phyloP scores from a whole-genome alignment of 2,797 vertebrate species.

The Tauraco hartlaubi region DNA sequence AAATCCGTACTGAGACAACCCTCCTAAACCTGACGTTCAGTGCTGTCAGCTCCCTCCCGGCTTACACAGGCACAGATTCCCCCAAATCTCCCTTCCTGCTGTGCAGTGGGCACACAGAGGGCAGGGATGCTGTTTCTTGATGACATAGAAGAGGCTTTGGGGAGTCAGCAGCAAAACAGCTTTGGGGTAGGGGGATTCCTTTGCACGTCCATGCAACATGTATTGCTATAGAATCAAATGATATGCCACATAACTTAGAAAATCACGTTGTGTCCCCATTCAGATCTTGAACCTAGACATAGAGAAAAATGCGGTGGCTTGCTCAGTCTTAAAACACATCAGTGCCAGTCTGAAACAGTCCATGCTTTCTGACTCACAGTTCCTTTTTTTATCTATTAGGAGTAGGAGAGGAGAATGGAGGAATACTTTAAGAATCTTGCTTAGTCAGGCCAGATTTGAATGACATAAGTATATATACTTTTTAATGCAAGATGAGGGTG shows the following conservation, averaged over 20 bases:
- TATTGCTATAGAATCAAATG: neutral
- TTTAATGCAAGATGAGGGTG: neutral
- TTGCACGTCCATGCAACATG: neutral
- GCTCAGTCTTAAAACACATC: neutral
- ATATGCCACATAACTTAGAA: accelerated
- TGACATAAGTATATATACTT: neutral
- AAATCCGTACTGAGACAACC: neutral
- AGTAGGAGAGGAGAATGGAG: neutral
- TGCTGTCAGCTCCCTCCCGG: neutral
- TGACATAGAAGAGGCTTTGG: accelerated
- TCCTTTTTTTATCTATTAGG: neutral
- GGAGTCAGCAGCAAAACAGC: neutral
- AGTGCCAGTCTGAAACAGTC: neutral
- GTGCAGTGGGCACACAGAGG: neutral
- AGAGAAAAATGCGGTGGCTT: neutral
- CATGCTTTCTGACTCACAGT: neutral
- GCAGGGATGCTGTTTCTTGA: neutral
- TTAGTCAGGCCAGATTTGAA: neutral
- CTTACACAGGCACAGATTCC: neutral
- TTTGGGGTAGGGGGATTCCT: neutral
- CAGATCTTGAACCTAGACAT: neutral
- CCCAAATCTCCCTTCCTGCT: neutral
- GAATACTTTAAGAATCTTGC: neutral
- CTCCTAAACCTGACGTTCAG: neutral
- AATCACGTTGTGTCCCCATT: accelerated